Evolutionary conservation across 1,140 invertebrate species (phyloP).

Genomic region (Asbolus verrucosus): DNA sequence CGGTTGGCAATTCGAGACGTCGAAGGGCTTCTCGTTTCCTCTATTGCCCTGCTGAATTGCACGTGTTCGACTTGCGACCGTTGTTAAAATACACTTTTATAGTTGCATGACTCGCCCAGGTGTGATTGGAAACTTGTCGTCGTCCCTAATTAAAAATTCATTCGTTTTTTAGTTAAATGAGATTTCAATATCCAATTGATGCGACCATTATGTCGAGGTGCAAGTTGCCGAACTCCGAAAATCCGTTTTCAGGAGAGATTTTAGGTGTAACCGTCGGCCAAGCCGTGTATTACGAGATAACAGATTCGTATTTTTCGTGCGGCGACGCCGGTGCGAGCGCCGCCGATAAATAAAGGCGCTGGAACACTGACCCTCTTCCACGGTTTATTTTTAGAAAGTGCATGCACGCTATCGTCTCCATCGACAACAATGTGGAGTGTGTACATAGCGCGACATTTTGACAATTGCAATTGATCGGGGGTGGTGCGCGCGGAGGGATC

Average conservation of each 20-base stretch:
- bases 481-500: no score
- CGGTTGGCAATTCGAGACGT: no score
- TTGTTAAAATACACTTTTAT: not conserved
- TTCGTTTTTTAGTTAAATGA: not conserved
- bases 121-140: not conserved
- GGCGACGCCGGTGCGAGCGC: not conserved
- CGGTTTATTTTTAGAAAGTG: constrained; percentile 26
- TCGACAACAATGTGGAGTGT: not conserved
- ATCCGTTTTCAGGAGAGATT: no score
- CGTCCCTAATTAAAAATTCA: not conserved
- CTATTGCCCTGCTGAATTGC: not conserved
- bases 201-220: no score
- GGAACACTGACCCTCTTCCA: constrained; percentile 33
- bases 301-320: no score
- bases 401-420: constrained; percentile 3
- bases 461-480: not conserved
- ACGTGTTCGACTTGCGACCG: not conserved
- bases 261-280: no score
- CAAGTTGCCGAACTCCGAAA: no score
- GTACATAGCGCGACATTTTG: no score
- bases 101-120: not conserved
- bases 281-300: no score
- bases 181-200: no score
- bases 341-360: not conserved
- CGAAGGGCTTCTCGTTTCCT: not conserved